These are phyloP conservation scores for Orchestia grillus DNA, from an alignment of 1,140 invertebrate species.

Conservation along the genomic window DNA sequence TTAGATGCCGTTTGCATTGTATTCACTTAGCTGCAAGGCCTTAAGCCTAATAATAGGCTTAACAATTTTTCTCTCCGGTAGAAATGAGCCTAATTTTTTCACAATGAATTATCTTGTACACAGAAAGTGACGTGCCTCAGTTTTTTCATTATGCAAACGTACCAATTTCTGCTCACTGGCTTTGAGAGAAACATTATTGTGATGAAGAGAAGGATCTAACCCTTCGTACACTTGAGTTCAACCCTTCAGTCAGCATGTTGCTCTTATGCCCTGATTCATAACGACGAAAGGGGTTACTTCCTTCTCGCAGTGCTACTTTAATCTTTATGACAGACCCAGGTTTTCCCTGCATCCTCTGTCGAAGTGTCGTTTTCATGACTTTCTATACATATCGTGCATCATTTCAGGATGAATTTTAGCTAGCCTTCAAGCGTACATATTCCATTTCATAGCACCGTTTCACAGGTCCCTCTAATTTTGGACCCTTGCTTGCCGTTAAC, in stretches of 20 bases:
- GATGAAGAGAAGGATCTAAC: not conserved
- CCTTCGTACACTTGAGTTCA: not conserved
- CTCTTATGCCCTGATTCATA: not conserved
- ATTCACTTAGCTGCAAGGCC: too few relatives aligned
- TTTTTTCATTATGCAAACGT: too few relatives aligned
- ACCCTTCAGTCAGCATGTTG: not conserved
- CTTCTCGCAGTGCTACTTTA: not conserved
- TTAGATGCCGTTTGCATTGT: too few relatives aligned
- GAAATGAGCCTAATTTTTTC: too few relatives aligned
- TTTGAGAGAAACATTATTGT: not conserved
- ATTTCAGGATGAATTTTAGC: not conserved
- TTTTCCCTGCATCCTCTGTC: not conserved
- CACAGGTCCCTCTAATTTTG: not conserved
- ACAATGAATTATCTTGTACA: too few relatives aligned
- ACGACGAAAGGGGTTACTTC: not conserved
- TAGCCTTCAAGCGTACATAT: not conserved
- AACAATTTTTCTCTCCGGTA: too few relatives aligned
- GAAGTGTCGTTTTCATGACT: not conserved
- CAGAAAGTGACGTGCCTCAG: too few relatives aligned
- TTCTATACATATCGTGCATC: not conserved
- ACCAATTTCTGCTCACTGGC: not conserved
- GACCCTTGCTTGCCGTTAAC: not conserved
- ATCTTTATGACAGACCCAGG: not conserved
- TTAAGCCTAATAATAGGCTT: too few relatives aligned
- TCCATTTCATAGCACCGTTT: not conserved